A percentile compares a stretch with the other conserved stretches of the same genome.
phyloP scores from a whole-genome alignment of 2,888 invertebrate genomes.

The Nephrotoma flavescens region DNA sequence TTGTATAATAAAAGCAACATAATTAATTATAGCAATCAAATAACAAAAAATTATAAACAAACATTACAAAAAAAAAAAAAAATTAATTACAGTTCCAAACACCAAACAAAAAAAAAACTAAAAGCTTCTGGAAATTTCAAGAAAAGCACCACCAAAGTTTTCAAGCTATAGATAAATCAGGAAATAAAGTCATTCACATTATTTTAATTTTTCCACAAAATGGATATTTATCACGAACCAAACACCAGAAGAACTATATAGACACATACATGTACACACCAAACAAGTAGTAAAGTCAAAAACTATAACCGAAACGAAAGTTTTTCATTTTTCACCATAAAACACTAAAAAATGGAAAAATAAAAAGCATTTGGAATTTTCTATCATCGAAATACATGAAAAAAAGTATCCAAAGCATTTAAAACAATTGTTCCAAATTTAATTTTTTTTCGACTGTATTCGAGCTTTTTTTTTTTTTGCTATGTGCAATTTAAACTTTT shows the following conservation, averaged over 20 bases:
- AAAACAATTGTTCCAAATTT: constrained; percentile 1
- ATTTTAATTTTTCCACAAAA: not conserved
- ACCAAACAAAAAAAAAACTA: not conserved
- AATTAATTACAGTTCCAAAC: not conserved
- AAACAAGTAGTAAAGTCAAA: not conserved
- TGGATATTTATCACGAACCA: not conserved
- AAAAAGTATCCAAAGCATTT: constrained; percentile 1
- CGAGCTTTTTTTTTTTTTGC: not conserved
- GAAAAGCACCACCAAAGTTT: not conserved
- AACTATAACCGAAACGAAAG: not conserved
- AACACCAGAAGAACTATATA: not conserved
- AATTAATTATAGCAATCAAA: not conserved
- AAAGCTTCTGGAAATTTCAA: not conserved
- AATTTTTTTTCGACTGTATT: not conserved
- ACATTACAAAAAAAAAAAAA: not conserved
- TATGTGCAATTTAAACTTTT: not conserved
- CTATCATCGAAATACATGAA: not conserved
- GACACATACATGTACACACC: not conserved
- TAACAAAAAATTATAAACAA: not conserved
- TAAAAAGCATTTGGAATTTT: not conserved
- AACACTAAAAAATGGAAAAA: not conserved
- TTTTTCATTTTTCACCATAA: not conserved
- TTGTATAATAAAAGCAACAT: not conserved
- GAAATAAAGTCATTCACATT: not conserved
- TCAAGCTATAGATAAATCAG: not conserved